phyloP scores from a whole-genome alignment of 2,797 vertebrate species.

The Manis pentadactyla region DNA sequence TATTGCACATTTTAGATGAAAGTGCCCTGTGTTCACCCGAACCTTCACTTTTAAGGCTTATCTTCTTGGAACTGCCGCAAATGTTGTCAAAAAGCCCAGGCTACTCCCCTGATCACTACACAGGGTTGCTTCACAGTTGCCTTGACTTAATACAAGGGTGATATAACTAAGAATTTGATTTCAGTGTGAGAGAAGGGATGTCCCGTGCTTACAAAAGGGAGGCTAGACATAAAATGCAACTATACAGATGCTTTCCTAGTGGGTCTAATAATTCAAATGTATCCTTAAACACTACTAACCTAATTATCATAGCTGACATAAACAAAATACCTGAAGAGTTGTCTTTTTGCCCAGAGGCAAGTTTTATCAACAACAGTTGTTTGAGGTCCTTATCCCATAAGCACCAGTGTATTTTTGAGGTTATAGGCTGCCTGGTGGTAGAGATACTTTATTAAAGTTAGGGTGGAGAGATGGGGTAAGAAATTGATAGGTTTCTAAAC shows the following conservation, averaged over 20 bases:
- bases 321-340: not conserved
- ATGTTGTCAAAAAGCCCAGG: not conserved
- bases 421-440: not conserved
- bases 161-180: not conserved
- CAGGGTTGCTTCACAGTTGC: not conserved
- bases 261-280: not conserved
- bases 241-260: not conserved
- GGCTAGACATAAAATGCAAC: not conserved
- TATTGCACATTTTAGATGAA: not conserved
- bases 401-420: not conserved
- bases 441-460: conserved; percentile 24
- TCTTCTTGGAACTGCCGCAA: not conserved
- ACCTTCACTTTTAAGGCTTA: conserved; percentile 17
- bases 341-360: not conserved
- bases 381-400: not conserved
- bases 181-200: not conserved
- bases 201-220: not conserved
- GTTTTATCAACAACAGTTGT: conserved; percentile 18
- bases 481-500: conserved; percentile 18
- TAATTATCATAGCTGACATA: not conserved
- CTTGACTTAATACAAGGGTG: not conserved
- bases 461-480: not conserved
- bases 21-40: not conserved
- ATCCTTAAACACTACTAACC: not conserved
- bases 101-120: not conserved